phyloP scores from a whole-genome alignment of 2,797 vertebrate genomes.

The Cygnus olor region DNA sequence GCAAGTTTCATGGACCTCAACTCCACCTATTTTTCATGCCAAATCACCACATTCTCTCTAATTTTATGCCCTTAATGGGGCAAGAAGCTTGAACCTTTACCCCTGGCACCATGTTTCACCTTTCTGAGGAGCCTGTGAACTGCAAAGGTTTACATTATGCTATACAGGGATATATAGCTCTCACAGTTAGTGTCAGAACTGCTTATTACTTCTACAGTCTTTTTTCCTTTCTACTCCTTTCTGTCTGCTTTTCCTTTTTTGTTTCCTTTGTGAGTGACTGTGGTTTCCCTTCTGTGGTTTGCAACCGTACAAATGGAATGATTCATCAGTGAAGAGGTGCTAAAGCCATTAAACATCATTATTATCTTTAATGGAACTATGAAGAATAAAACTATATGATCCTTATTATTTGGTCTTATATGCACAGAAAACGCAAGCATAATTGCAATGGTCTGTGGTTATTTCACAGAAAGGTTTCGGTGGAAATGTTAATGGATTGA shows the following conservation, averaged over 20 bases:
- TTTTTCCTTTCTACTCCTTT: not conserved
- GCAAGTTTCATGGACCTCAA: not conserved
- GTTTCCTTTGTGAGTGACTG: not conserved
- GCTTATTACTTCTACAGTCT: not conserved
- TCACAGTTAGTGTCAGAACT: not conserved
- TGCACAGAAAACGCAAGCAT: not conserved
- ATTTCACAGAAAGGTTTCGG: not conserved
- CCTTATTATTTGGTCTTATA: not conserved
- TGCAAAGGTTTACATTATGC: not conserved
- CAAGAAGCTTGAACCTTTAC: not conserved
- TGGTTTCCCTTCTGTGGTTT: not conserved
- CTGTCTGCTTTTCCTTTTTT: not conserved
- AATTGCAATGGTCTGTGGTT: not conserved
- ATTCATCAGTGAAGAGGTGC: not conserved
- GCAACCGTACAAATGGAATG: not conserved
- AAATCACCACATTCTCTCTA: not conserved
- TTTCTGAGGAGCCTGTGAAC: not conserved
- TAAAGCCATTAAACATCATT: not conserved
- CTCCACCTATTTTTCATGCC: not conserved
- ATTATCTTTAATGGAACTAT: not conserved
- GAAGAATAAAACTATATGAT: not conserved
- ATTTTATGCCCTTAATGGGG: not conserved
- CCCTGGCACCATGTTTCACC: not conserved
- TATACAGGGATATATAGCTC: accelerated
- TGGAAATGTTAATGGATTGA: conserved; percentile 24